Base-by-base conservation (phyloP, 2,888 invertebrate species). In the Sericinus montela region DNA sequence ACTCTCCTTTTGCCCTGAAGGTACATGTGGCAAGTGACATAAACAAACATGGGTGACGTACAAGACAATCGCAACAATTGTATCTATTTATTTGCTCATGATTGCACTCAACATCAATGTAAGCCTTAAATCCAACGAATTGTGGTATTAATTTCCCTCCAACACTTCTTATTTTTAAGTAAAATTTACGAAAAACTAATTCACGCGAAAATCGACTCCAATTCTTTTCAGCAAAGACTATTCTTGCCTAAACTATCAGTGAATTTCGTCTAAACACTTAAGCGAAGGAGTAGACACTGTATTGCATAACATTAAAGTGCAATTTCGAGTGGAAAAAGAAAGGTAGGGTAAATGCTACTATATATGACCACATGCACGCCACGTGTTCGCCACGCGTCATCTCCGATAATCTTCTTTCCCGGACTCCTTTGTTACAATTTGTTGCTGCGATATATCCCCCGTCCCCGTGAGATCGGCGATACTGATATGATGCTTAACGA, bases 141-240 rank as follows among this genome's bases (percentile, higher is more conserved):
- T 87, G 87, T 77, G 86, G 87, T 87, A 88, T 87, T 86, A 79
- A 85, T 88, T 88, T 86, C 84, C 72, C 84, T 86, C 84, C 73
- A 72, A 87, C 87, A 85, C 86, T 83, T 84, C 84, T 83, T 82
- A 78, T 63, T 80, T 80, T 79, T 75, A 73, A 77, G 59, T 69
- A 73, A 81, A 70, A 67, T 73, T 75, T 50, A 40, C 49, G 28
- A 46, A 41, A 38, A 19, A 6, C n/a, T 5, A 11, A 48, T 40
- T 48, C 7, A 25, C 48, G 16, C 23, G 11, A 71, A 72, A 65
- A 55, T 54, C 45, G 9, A 57, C 59, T 62, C 28, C 60, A 67
- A 55, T 19, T 1, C n/a, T 11, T 40, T 35, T 5, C 0, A 30
- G 57, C 68, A 79, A 51, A 65, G 62, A 44, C 53, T 52, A 60